phyloP scores from a whole-genome alignment of 2,797 vertebrate genomes.

The Momotus momota region DNA sequence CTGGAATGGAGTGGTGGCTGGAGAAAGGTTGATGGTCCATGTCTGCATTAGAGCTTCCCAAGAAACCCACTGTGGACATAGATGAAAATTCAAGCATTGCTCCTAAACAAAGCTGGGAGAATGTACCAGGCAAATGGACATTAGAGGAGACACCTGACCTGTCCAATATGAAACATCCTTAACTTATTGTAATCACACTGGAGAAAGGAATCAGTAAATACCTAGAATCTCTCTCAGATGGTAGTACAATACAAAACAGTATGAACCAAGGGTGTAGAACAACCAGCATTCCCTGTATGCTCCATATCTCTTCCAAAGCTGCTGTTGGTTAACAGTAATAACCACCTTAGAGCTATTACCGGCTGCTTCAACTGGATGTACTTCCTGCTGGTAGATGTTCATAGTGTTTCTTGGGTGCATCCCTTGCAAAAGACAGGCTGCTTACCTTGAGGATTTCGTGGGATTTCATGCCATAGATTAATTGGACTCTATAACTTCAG shows the following conservation, averaged over 20 bases:
- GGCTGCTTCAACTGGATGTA: background rate
- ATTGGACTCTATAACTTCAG: background rate
- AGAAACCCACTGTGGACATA: background rate
- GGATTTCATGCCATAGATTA: background rate
- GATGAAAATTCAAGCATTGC: background rate
- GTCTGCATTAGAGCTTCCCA: background rate
- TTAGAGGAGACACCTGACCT: background rate
- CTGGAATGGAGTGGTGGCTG: background rate
- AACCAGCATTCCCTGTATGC: background rate
- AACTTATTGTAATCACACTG: background rate
- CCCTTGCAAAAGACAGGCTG: background rate
- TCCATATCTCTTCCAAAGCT: background rate
- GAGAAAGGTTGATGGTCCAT: background rate
- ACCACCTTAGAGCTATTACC: background rate
- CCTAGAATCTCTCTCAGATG: background rate
- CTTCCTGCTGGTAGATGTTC: background rate
- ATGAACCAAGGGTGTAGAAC: rapidly evolving
- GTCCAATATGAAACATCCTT: background rate
- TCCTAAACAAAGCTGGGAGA: background rate
- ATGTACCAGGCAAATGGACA: background rate
- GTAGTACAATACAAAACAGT: background rate
- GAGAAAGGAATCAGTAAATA: background rate
- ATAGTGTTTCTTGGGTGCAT: background rate
- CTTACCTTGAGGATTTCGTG: background rate
- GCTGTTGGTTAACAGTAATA: background rate